These are phyloP conservation scores for Hippasteria phrygiana DNA, from an alignment of 53 echinoderm and acorn worm genomes.

Conservation along the genomic window DNA sequence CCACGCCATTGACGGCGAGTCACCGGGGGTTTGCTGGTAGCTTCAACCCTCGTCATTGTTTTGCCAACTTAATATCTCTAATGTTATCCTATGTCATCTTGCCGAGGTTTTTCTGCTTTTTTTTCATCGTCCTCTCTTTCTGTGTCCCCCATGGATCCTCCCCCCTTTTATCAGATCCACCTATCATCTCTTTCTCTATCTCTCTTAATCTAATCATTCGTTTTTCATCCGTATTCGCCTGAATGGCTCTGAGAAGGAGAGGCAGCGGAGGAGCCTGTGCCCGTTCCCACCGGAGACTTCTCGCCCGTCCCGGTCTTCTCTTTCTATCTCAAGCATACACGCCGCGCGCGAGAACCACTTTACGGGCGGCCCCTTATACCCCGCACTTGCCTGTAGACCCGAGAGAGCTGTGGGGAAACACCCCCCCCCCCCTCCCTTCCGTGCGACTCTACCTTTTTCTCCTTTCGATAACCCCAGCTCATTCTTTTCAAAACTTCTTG, in stretches of 20 bases:
- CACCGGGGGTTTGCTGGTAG: conserved; percentile 29
- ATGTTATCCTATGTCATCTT: conserved; percentile 47
- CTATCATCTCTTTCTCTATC: background rate
- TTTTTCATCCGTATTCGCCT: conserved; percentile 51
- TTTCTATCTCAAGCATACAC: background rate
- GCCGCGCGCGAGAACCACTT: conserved; percentile 56
- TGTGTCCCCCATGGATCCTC: conserved; percentile 6
- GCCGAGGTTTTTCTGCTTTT: background rate
- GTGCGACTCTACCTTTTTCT: background rate
- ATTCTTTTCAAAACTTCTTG: conserved; percentile 37
- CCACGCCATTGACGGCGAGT: conserved; percentile 41
- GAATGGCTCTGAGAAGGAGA: conserved; percentile 27
- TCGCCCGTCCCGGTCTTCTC: background rate
- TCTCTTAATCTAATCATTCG: conserved; percentile 63
- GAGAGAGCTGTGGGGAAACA: background rate
- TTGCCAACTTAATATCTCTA: conserved; percentile 58
- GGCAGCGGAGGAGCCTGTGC: conserved; percentile 8
- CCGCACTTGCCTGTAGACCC: conserved; percentile 19
- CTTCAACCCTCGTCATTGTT: conserved; percentile 58
- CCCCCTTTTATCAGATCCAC: conserved; percentile 44
- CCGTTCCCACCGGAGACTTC: conserved; percentile 22
- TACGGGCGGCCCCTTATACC: conserved; percentile 44
- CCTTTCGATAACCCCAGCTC: background rate
- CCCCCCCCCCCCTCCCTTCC: background rate
- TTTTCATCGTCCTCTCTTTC: background rate